Conservation (phyloP, 2,113 vertebrate genomes). For the Paedocypris sp. region DNA sequence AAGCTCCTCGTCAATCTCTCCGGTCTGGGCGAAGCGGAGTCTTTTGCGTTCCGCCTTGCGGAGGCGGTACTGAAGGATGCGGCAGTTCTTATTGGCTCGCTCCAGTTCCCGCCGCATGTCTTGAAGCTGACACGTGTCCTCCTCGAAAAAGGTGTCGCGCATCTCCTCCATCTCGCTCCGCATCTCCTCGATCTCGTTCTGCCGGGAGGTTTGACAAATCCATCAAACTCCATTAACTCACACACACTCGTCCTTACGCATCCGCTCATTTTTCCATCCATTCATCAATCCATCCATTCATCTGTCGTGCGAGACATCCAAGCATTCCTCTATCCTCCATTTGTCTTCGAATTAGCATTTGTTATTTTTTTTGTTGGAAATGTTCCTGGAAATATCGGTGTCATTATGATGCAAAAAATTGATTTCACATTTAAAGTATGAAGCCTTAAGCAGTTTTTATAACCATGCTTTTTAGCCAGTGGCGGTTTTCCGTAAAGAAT, state of each 20-base stretch:
- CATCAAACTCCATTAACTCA: too few species aligned
- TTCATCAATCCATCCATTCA: background rate
- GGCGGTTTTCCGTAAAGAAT: too few species aligned
- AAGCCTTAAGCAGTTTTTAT: too few species aligned
- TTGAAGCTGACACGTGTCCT: conserved; percentile 93
- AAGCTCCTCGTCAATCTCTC: conserved; percentile 87
- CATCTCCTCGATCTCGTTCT: conserved; percentile 93
- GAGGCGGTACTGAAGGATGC: conserved; percentile 94
- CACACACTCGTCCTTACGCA: too few species aligned
- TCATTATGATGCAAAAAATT: too few species aligned
- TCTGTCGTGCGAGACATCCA: background rate
- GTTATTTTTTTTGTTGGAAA: too few species aligned
- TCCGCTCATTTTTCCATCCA: background rate
- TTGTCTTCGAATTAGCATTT: too few species aligned
- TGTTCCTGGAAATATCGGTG: too few species aligned
- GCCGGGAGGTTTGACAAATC: too few species aligned
- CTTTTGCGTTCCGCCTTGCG: conserved; percentile 91
- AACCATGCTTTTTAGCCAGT: too few species aligned
- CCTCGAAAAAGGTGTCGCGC: conserved; percentile 96
- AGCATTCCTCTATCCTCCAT: background rate
- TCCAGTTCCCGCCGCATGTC: conserved; percentile 95
- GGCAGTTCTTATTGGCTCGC: conserved; percentile 95
- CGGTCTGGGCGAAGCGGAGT: conserved; percentile 80
- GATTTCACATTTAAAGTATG: too few species aligned
- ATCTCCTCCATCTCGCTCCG: conserved; percentile 97